These are phyloP conservation scores for Ichneumoninae sp. DNA, from an alignment of 2,888 invertebrate genomes.

Conservation along the genomic window DNA sequence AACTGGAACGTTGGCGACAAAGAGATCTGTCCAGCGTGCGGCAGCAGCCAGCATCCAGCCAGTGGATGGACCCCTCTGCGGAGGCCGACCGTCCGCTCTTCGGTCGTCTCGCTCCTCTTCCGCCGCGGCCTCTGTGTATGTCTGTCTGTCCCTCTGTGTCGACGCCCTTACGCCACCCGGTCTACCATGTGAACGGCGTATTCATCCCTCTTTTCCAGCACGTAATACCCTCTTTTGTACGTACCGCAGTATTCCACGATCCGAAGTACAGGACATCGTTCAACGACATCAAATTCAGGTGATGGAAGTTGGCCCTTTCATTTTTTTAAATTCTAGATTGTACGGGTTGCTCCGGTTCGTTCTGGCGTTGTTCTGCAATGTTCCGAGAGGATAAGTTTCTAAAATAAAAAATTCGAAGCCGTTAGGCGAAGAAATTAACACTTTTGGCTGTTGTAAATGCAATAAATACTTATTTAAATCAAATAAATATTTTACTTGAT, in stretches of 20 bases:
- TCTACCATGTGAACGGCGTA: slow-evolving; percentile 9
- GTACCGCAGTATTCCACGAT: not conserved
- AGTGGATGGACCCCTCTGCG: slow-evolving; percentile 24
- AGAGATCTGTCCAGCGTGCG: slow-evolving; percentile 45
- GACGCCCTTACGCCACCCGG: slow-evolving; percentile 9
- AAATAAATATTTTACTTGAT: no score
- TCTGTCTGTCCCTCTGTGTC: slow-evolving; percentile 23
- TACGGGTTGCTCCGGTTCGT: no score
- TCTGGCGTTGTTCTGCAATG: no score
- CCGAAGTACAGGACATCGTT: not conserved
- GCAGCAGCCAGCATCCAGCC: slow-evolving; percentile 19
- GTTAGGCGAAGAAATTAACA: no score
- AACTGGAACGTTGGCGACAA: slow-evolving; percentile 45
- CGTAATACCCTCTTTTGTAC: slow-evolving; percentile 11
- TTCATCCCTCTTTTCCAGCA: slow-evolving; percentile 30
- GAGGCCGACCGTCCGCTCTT: slow-evolving; percentile 29
- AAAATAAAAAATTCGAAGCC: no score
- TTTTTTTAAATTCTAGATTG: not conserved
- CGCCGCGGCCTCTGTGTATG: slow-evolving; percentile 13
- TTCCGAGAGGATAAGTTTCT: no score
- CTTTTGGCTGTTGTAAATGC: no score
- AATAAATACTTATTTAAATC: no score
- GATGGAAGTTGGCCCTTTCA: not conserved
- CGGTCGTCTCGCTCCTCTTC: slow-evolving; percentile 10
- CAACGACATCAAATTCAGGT: slow-evolving; percentile 6